Evolutionary conservation across 2,113 vertebrate genomes (phyloP), one percentile per base, ranked within the genome.

Genomic region (Myrmecobius fasciatus): DNA sequence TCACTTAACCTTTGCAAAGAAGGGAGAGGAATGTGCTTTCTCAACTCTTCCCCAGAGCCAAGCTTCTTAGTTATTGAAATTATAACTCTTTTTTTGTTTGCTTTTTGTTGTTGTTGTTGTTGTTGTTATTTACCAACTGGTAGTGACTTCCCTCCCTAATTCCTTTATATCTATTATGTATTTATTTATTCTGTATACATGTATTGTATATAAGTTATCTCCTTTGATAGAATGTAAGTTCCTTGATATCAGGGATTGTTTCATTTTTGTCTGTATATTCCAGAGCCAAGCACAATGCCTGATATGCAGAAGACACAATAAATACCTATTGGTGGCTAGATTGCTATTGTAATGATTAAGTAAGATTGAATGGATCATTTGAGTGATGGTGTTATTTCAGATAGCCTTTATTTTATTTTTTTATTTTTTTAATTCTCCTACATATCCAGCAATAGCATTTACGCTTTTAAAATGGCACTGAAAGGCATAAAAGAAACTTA

Each of bases 401-500:
- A 51, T 51, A 51, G 9, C 49, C 49, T 51, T 51, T 51, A 51
- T 11, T 51, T 51, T 51, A 51, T 10, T 10, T 51, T 10, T 51
- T 51, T 10, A 51, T 51, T 10, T 51, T 51, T 51, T 51, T 51
- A 51, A 91, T 89, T 48, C 25, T 54, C 49, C 43, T 94, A 1
- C 28, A 25, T n/a, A 28, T 25, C 67, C 8, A 52, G 8, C 0
- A 2, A 93, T 43, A 51, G 1, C 54, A 67, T 56, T 83, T 9
- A 52, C n/a, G 28, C 92, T 90, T 67, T 46, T 25, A 89, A 28
- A 67, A 67, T 25, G 26, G 43, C 52, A 28, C 49, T 93, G 53
- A 75, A 96, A 94, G 52, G 31, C 53, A 53, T 28, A 43, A 92
- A 93, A 94, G 43, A 94, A 95, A 54, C 56, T 90, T 92, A 93